Base-by-base conservation (phyloP, 2,888 invertebrate species). In the Ecliptopera silaceata region DNA sequence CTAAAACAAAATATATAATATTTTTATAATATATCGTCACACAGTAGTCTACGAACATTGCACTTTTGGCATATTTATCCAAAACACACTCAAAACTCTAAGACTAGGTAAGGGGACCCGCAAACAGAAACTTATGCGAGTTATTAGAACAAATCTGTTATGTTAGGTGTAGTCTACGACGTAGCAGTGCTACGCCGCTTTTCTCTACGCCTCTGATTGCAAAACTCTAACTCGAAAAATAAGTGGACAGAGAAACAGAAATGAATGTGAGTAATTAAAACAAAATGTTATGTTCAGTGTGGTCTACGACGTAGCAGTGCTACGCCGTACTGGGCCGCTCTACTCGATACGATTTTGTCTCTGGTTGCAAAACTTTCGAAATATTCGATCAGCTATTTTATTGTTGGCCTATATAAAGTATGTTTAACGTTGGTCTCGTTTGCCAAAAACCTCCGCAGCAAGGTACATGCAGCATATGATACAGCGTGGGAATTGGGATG, bases 401-500 rank as follows among this genome's bases (percentile, higher is more conserved):
- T 43, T 47, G 50, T 26, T 26, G 45, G 50, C 60, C 68, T 65
- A 67, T 65, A 67, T 71, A 73, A 70, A 71, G 61, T 68, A 65
- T 65, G 65, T 69, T 69, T 64, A 72, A 74, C 72, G 74, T 70
- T 69, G 74, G 74, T 65, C 68, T 61, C 71, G 75, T 74, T 78
- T 81, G 82, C 82, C 81, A 82, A 82, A 77, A 76, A 52, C 45
- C 46, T 67, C 43, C 13, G 68, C 70, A 69, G 29, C 63, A 58
- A 51, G 58, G 59, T 58, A 54, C 38, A 51, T 36, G 36, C 47
- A 31, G 65, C 71, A 69, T 68, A 65, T 72, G 72, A 77, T 74
- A 74, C 70, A 70, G 69, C 63, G 60, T 70, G 71, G 74, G 72
- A 70, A 79, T 74, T 71, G 75, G 77, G 70, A 77, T 75, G 75